These are phyloP conservation scores for Dione vanillae DNA, from an alignment of 2,888 invertebrate genomes.

Conservation along the genomic window DNA sequence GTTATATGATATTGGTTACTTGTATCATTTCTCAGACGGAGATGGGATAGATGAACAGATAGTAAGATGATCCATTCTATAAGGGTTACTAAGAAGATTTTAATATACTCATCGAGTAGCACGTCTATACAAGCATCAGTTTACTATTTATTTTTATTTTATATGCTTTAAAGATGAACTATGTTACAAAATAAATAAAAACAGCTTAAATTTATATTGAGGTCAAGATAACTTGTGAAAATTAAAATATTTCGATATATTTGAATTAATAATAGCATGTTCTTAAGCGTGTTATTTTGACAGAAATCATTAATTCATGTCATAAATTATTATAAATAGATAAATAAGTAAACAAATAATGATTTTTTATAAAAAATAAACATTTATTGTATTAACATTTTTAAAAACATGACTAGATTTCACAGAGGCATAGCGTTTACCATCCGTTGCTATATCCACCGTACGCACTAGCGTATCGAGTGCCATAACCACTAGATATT, in stretches of 20 bases:
- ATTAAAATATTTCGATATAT: neutral
- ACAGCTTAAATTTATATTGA: neutral
- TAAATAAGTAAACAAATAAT: neutral
- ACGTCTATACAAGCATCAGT: no score
- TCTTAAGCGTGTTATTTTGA: neutral
- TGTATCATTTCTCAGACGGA: no score
- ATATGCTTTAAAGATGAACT: neutral
- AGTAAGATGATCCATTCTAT: no score
- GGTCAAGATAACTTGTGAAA: conserved; percentile 11
- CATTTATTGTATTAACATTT: conserved; percentile 2
- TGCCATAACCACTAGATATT: conserved; percentile 42
- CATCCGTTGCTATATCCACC: conserved; percentile 24
- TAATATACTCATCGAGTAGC: neutral
- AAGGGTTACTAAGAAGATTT: no score
- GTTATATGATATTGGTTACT: no score
- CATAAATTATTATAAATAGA: neutral
- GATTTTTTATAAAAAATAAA: neutral
- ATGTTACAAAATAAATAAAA: neutral
- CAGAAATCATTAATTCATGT: neutral
- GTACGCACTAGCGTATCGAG: conserved; percentile 34
- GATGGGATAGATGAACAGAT: no score
- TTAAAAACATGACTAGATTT: conserved; percentile 29
- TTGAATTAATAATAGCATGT: no score
- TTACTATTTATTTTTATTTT: no score
- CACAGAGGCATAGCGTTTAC: conserved; percentile 3